These are phyloP conservation scores for Oreonectes daqikongensis DNA, from an alignment of 2,797 vertebrate genomes.

Conservation along the genomic window DNA sequence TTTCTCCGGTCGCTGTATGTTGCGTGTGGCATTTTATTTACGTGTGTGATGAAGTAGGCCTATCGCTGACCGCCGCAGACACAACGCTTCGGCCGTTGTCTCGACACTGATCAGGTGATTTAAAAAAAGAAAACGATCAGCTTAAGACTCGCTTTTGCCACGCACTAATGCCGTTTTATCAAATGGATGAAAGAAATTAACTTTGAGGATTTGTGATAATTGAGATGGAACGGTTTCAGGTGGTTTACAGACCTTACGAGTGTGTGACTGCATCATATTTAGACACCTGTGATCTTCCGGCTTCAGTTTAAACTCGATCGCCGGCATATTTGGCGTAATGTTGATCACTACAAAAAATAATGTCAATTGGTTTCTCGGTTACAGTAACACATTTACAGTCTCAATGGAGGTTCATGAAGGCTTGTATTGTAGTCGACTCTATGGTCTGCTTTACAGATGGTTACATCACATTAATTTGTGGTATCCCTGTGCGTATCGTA, in stretches of 20 bases:
- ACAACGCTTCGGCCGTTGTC: background rate
- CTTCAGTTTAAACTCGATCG: background rate
- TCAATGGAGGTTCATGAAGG: too few species aligned
- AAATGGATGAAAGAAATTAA: slow-evolving; percentile 30
- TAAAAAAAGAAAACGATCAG: background rate
- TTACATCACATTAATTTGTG: too few species aligned
- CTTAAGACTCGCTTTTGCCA: slow-evolving; percentile 7
- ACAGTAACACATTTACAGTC: too few species aligned
- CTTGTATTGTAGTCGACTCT: too few species aligned
- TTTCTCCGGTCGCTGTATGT: slow-evolving; percentile 54
- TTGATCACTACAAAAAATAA: too few species aligned
- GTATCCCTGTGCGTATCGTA: background rate
- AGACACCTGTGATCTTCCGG: background rate
- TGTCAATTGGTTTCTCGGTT: too few species aligned
- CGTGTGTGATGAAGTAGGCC: slow-evolving; percentile 67
- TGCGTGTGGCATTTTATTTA: slow-evolving; percentile 67
- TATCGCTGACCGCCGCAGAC: slow-evolving; percentile 44
- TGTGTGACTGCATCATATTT: background rate
- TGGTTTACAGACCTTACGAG: slow-evolving; percentile 52
- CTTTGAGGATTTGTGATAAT: slow-evolving; percentile 51
- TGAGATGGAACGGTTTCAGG: slow-evolving; percentile 59
- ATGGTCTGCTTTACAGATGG: too few species aligned
- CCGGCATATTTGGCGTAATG: too few species aligned
- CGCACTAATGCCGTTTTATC: slow-evolving; percentile 33
- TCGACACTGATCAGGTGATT: slow-evolving; percentile 16